Conservation (phyloP, 1,140 invertebrate species). For the Drosophila trapezifrons region DNA sequence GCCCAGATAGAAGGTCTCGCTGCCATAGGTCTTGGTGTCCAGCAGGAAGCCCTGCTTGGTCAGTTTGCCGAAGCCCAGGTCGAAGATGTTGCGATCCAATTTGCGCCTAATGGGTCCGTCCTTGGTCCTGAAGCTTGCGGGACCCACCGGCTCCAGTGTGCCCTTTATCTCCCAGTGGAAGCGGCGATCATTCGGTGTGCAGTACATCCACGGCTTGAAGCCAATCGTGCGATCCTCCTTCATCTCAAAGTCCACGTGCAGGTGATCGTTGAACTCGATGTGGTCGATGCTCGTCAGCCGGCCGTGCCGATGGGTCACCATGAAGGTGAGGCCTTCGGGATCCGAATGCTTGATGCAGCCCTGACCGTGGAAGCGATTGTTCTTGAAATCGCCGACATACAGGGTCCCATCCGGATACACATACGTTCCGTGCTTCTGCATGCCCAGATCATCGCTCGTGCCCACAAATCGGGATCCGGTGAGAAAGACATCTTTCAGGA, state of each 20-base stretch:
- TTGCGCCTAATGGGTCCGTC: constrained; percentile 5
- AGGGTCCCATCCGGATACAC: constrained; percentile 56
- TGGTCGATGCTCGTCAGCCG: constrained; percentile 36
- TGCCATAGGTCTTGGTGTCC: background rate
- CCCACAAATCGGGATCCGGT: constrained; percentile 53
- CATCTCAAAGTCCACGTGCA: constrained; percentile 40
- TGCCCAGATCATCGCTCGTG: constrained; percentile 28
- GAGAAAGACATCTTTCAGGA: background rate
- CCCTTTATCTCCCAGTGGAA: constrained; percentile 33
- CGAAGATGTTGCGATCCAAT: constrained; percentile 45
- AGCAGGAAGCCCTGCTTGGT: constrained; percentile 19
- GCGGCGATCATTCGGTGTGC: constrained; percentile 43
- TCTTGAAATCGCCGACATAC: constrained; percentile 52
- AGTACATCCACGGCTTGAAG: constrained; percentile 58
- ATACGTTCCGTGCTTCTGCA: constrained; percentile 63
- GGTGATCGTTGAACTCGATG: constrained; percentile 50
- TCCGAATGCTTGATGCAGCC: constrained; percentile 37
- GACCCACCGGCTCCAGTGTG: constrained; percentile 32
- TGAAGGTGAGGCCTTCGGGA: constrained; percentile 33
- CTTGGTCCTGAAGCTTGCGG: background rate
- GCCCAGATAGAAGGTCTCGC: constrained; percentile 32
- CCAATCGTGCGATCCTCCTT: background rate
- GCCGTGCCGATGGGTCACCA: constrained; percentile 52
- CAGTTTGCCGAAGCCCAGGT: constrained; percentile 54
- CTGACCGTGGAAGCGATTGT: constrained; percentile 60